Evolutionary conservation across 2,113 vertebrate genomes (phyloP), one percentile per base, ranked within the genome.

Genomic region (Motacilla tschutschensis): DNA sequence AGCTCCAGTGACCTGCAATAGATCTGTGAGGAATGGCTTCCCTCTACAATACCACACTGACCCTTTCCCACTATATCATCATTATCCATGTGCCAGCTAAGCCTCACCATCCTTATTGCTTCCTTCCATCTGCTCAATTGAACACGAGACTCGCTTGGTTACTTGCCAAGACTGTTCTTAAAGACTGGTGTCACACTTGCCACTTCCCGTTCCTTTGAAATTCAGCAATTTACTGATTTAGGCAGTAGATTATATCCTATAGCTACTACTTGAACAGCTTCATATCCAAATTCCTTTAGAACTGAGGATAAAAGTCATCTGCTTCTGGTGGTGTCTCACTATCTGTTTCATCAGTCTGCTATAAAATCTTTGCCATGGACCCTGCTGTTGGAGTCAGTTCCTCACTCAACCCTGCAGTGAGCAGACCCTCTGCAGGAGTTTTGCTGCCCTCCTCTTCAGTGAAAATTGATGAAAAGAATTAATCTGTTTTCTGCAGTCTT

Each of bases 171-270:
- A 70, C 33, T 4, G 0, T 76, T 64, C 71, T 78, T 84, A 79
- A 84, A 75, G 89, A 69, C 43, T 33, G n/a, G 17, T 94, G 78
- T 84, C 89, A 90, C 44, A 51, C 51, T 85, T 93, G 82, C 72
- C 82, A 89, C 75, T 90, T 92, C 48, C 57, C 48, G 90, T 93
- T 89, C 67, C 41, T 89, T 75, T 83, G 85, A 57, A 92, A 25
- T 64, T 44, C 58, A 46, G 67, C 79, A 58, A 63, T 82, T 70
- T 77, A 62, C 64, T 59, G 67, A 87, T 70, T 44, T 47, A 79
- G 78, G 64, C 71, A 79, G 79, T 57, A 54, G 63, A 66, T 70
- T 88, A 84, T 38, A 41, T 79, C 29, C 76, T 66, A 20, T 51
- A 84, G 50, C 66, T 88, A 29, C 62, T 69, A 38, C 36, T 63